Conservation (phyloP, 2,888 invertebrate genomes). For the Drosophila cognata region DNA sequence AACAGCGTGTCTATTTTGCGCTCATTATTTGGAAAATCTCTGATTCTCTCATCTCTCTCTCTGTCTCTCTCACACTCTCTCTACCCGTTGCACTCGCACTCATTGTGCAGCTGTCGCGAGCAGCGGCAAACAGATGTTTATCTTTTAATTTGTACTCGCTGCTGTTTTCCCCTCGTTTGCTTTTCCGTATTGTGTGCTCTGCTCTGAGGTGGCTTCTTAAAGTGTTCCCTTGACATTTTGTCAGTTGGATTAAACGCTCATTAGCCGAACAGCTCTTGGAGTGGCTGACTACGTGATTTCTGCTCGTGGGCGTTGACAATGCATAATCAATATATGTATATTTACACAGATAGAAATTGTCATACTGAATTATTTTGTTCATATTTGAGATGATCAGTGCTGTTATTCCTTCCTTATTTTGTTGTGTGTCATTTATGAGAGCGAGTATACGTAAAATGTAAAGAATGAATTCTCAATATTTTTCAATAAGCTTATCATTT, state of each 20-base stretch:
- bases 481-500: neutral
- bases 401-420: neutral
- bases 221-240: conserved; percentile 70
- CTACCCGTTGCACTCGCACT: conserved; percentile 13
- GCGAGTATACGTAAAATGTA: neutral
- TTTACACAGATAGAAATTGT: neutral
- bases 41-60: conserved; percentile 3
- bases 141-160: conserved; percentile 50
- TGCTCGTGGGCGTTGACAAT: conserved; percentile 15
- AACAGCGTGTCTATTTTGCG: conserved; percentile 8
- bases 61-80: neutral
- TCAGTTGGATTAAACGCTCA: conserved; percentile 71
- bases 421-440: neutral
- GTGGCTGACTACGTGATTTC: conserved; percentile 16
- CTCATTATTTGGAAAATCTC: conserved; percentile 20
- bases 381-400: neutral
- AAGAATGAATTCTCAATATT: neutral
- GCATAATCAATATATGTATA: neutral
- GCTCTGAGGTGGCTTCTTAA: conserved; percentile 39
- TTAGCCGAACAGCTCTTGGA: conserved; percentile 46
- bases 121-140: conserved; percentile 61
- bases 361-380: neutral
- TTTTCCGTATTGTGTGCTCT: conserved; percentile 14
- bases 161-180: conserved; percentile 15
- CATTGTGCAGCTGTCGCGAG: conserved; percentile 37